Evolutionary conservation across 2,888 invertebrate species (phyloP).

Genomic region (Petrophora chlorosata): DNA sequence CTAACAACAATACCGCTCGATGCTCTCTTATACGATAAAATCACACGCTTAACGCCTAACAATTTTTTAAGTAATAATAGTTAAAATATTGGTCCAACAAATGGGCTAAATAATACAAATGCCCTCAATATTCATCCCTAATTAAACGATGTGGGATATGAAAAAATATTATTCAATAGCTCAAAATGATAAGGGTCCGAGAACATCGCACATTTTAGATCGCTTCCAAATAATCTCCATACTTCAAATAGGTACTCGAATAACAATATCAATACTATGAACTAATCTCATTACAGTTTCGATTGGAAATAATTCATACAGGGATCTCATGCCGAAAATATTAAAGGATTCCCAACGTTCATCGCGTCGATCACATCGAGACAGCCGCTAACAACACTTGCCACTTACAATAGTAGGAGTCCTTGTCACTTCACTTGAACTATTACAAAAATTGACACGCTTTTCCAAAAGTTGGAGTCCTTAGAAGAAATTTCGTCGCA

Average conservation of each 20-base stretch:
- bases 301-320: conserved; percentile 76
- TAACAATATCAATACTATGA: conserved; percentile 83
- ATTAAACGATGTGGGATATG: conserved; percentile 83
- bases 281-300: conserved; percentile 83
- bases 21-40: conserved; percentile 82
- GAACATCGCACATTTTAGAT: conserved; percentile 74
- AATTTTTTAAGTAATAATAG: conserved; percentile 84
- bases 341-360: conserved; percentile 60
- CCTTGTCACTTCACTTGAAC: conserved; percentile 55
- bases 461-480: conserved; percentile 49
- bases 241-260: conserved; percentile 77
- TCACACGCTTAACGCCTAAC: conserved; percentile 84
- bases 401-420: conserved; percentile 63
- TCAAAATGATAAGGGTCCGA: conserved; percentile 82
- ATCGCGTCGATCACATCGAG: conserved; percentile 73
- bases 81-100: conserved; percentile 85
- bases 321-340: conserved; percentile 73
- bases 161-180: conserved; percentile 83
- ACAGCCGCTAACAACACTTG: conserved; percentile 71
- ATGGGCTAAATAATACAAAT: conserved; percentile 85
- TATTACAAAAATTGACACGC: conserved; percentile 73
- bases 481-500: conserved; percentile 50
- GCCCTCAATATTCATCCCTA: conserved; percentile 84
- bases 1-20: conserved; percentile 83
- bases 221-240: conserved; percentile 79